Base-by-base conservation (phyloP, 2,888 invertebrate genomes). In the Ormyrus rosae region DNA sequence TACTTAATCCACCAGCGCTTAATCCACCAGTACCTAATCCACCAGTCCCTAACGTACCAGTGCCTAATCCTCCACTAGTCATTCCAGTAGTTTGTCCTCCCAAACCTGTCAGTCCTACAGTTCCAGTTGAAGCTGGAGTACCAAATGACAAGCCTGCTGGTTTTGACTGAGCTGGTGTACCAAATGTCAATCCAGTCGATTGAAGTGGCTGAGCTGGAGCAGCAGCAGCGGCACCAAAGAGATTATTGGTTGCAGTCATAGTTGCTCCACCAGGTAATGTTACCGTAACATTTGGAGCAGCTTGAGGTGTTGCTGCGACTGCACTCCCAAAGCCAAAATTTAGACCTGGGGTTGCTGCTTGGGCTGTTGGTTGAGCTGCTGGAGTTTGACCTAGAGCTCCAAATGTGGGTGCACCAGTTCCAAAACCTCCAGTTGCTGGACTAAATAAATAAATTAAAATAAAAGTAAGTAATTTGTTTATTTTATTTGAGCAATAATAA, bases 41-140 rank as follows among this genome's bases (percentile, higher is more conserved):
- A 9, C 88, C 89, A 78, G 89, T 88, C 13, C 81, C 85, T 34
- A 88, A 83, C 84, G 85, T 86, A n/a, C 87, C 90, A 84, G 90
- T 90, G 58, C 84, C n/a, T 86, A 86, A 79, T 48, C 86, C 84
- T 48, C 34, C 34, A 34, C 3, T 4, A 34, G 34, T 34, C 34
- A 34, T 3, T 34, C 34, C 34, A 34, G 34, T 34, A 34, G 34
- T 34, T 34, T 34, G 34, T 34, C 34, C 34, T 34, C 86, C 84
- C 6, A 88, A 88, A 82, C 89, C 89, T 46, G 77, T 34, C 45
- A 74, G 58, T 82, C 86, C 88, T 9, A 46, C 58, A 64, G 77
- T 63, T 11, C 51, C 58, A 64, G 77, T 63, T 5, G 89, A 89
- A 11, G 86, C 73, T 46, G 85, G 82, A 11, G 83, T 53, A 5